Evolutionary conservation across 2,113 vertebrate genomes (phyloP).

Genomic region (Hippopotamus amphibius): DNA sequence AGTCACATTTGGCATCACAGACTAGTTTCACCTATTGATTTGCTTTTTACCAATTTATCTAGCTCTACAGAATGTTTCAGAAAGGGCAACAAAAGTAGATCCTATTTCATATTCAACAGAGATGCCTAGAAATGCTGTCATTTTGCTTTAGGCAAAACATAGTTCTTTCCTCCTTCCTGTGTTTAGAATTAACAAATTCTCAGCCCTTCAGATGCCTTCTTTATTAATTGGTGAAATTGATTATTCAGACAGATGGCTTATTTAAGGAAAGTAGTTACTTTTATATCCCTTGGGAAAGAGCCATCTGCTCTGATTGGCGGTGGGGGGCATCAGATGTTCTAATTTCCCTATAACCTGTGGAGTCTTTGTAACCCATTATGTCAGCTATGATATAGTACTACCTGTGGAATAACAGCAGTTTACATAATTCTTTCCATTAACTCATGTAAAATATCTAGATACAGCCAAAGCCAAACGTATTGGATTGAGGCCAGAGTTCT

Average conservation of each 20-base stretch:
- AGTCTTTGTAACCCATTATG: conserved; percentile 43
- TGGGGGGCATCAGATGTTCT: conserved; percentile 48
- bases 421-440: background rate
- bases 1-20: conserved; percentile 42
- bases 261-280: conserved; percentile 63
- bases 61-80: background rate
- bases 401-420: background rate
- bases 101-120: background rate
- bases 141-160: background rate
- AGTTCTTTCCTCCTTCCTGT: conserved; percentile 22
- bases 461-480: background rate
- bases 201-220: conserved; percentile 40
- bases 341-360: conserved; percentile 44
- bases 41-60: conserved; percentile 23
- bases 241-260: conserved; percentile 65
- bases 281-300: conserved; percentile 32
- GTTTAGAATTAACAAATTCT: conserved; percentile 56
- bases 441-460: background rate
- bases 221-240: conserved; percentile 71
- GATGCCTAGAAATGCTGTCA: background rate
- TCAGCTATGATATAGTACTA: background rate
- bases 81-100: conserved; percentile 14
- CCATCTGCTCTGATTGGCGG: conserved; percentile 51
- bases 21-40: conserved; percentile 26
- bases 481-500: background rate